These are phyloP conservation scores for Montipora sp. DNA, from an alignment of 64 coral and sea anemone genomes.

Conservation along the genomic window DNA sequence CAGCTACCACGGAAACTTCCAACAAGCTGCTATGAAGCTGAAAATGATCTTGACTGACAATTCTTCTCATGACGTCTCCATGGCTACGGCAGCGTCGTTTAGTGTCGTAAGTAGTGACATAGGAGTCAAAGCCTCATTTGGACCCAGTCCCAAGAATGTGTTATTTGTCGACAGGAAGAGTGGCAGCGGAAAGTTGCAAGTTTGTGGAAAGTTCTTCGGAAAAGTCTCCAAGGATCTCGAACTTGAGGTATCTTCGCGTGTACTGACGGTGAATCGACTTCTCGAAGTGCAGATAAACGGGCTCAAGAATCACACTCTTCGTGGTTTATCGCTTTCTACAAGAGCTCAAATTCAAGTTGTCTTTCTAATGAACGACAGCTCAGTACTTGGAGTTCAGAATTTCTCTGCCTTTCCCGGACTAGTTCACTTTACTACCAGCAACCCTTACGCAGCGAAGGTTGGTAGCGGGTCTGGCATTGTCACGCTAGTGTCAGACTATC, in stretches of 20 bases:
- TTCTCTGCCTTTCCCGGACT: constrained; percentile 30
- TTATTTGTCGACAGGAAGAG: not conserved
- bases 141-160: constrained; percentile 10
- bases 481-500: constrained; percentile 49
- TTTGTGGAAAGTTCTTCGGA: constrained; percentile 38
- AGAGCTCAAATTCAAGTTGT: constrained; percentile 46
- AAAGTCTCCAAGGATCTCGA: constrained; percentile 2
- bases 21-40: constrained; percentile 25
- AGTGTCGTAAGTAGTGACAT: constrained; percentile 39
- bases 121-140: constrained; percentile 39
- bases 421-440: constrained; percentile 35
- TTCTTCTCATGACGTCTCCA: constrained; percentile 42
- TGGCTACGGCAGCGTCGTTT: constrained; percentile 42
- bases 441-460: constrained; percentile 3
- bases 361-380: constrained; percentile 57
- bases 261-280: constrained; percentile 16
- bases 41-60: constrained; percentile 53
- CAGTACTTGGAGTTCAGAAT: constrained; percentile 41
- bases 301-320: constrained; percentile 34
- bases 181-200: not conserved
- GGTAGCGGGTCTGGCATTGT: constrained; percentile 36
- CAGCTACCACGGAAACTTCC: constrained; percentile 28
- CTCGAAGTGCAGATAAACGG: constrained; percentile 11
- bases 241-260: constrained; percentile 33
- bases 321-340: constrained; percentile 15